These are phyloP conservation scores for Sarotherodon lohbergeri DNA, from an alignment of 2,113 vertebrate species.

Conservation along the genomic window DNA sequence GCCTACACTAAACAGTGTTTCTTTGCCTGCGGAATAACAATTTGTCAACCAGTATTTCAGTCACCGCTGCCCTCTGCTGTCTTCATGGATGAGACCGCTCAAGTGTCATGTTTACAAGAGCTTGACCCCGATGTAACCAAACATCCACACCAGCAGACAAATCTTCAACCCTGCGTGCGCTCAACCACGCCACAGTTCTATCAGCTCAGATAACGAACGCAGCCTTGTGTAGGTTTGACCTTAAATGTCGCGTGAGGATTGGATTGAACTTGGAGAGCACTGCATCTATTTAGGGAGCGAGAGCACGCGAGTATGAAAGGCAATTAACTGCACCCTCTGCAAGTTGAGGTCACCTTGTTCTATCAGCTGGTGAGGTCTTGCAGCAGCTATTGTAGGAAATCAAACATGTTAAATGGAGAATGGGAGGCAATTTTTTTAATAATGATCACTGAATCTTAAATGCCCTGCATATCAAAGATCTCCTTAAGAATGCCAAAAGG, in stretches of 20 bases:
- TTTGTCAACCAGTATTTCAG: not conserved
- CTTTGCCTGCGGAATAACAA: not conserved
- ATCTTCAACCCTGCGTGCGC: not conserved
- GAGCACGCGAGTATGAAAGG: conserved; percentile 21
- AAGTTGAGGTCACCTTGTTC: conserved; percentile 61
- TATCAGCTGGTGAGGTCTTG: not conserved
- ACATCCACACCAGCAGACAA: not conserved
- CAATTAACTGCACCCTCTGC: conserved; percentile 45
- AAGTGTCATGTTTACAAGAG: not conserved
- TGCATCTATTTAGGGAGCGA: conserved; percentile 22
- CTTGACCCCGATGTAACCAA: not conserved
- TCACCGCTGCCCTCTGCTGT: not conserved
- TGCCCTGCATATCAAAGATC: not conserved
- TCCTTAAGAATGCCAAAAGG: not conserved
- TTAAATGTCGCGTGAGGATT: conserved; percentile 11
- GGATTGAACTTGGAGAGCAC: conserved; percentile 24
- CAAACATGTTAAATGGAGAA: not conserved
- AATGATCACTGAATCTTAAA: not conserved
- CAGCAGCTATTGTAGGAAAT: conserved; percentile 3
- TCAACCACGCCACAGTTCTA: not conserved
- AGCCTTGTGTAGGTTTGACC: conserved; percentile 23
- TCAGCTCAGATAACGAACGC: conserved; percentile 1
- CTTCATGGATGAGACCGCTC: not conserved
- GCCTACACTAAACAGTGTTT: not conserved
- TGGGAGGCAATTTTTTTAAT: not conserved